A percentile compares a stretch with the other conserved stretches of the same genome.
Conservation (phyloP, 2,888 invertebrate species). For the Dinocampus coccinellae region DNA sequence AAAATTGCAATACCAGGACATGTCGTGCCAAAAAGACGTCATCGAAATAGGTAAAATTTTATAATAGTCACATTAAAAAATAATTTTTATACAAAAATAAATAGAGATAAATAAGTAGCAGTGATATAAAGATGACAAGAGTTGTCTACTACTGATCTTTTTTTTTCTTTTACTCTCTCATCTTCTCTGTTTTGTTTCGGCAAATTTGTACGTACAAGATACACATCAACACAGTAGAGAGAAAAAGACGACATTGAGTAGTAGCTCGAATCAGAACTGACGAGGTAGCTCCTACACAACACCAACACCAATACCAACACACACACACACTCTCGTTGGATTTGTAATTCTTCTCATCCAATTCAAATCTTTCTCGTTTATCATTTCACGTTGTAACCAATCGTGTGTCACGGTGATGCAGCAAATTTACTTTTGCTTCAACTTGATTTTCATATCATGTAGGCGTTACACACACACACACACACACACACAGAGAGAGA, state of each 20-base stretch:
- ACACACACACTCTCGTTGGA: background rate
- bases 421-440: slow-evolving; percentile 1
- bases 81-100: too few species aligned
- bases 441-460: slow-evolving; percentile 38
- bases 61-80: too few species aligned
- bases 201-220: slow-evolving; percentile 32
- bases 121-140: slow-evolving; percentile 23
- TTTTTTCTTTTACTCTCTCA: background rate
- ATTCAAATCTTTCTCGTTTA: background rate
- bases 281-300: slow-evolving; percentile 26
- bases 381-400: background rate
- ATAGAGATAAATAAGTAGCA: slow-evolving; percentile 35
- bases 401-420: slow-evolving; percentile 32
- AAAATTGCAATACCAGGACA: background rate
- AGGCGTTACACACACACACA: too few species aligned
- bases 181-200: slow-evolving; percentile 10
- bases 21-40: background rate
- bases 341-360: background rate
- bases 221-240: slow-evolving; percentile 21
- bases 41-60: too few species aligned
- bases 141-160: slow-evolving; percentile 23
- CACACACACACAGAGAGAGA: too few species aligned
- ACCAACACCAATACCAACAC: background rate
- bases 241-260: slow-evolving; percentile 18
- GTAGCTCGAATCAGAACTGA: slow-evolving; percentile 18